Evolutionary conservation across 2,797 vertebrate species (phyloP).

Genomic region (Pachyuromys duprasi): DNA sequence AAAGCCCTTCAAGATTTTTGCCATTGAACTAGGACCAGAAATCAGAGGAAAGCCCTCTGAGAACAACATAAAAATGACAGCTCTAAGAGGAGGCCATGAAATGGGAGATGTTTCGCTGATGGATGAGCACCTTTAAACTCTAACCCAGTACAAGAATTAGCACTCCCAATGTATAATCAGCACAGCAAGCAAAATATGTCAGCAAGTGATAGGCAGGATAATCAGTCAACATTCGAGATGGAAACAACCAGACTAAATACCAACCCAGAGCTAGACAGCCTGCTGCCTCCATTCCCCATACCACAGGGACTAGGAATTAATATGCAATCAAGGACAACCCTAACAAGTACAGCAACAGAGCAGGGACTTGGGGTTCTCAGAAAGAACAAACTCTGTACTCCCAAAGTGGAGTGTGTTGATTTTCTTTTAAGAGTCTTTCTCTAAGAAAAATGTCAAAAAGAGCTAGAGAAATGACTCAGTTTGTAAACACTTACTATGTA

Average conservation of each 20-base stretch:
- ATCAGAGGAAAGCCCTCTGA: constrained; percentile 83
- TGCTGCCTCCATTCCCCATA: constrained; percentile 61
- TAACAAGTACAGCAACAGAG: constrained; percentile 60
- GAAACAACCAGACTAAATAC: constrained; percentile 64
- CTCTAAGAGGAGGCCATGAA: constrained; percentile 81
- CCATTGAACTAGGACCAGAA: constrained; percentile 84
- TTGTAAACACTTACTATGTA: neutral
- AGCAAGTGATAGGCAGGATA: constrained; percentile 37
- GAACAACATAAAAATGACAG: constrained; percentile 84
- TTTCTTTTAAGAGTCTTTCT: constrained; percentile 33
- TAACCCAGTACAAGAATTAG: constrained; percentile 82
- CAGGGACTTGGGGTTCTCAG: neutral
- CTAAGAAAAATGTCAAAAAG: constrained; percentile 14
- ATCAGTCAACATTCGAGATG: constrained; percentile 70
- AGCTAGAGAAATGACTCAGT: neutral
- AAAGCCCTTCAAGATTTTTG: constrained; percentile 83
- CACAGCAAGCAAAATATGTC: constrained; percentile 74
- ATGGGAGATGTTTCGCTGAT: constrained; percentile 85
- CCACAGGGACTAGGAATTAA: constrained; percentile 63
- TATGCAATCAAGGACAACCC: constrained; percentile 62
- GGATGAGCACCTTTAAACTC: constrained; percentile 85
- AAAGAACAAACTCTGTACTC: neutral
- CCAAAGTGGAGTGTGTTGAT: neutral
- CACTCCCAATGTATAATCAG: constrained; percentile 73
- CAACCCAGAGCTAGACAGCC: constrained; percentile 67